Evolutionary conservation across 2,113 vertebrate species (phyloP).

Genomic region (Aspidoscelis tigris): DNA sequence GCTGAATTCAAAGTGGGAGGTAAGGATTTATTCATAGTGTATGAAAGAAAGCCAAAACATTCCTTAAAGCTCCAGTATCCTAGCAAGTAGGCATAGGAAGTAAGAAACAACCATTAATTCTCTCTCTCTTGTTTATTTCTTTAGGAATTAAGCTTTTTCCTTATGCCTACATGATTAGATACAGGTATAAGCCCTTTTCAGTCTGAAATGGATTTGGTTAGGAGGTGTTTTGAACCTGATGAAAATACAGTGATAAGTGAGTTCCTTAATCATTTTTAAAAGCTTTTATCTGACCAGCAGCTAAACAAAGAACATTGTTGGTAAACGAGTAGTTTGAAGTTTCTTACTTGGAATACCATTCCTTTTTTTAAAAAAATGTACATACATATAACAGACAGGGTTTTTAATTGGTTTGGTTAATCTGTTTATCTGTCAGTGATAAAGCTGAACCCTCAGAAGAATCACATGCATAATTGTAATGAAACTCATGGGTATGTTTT

Average conservation of each 20-base stretch:
- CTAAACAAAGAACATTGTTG: conserved; percentile 71
- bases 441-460: conserved; percentile 27
- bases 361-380: conserved; percentile 37
- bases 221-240: conserved; percentile 80
- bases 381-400: background rate
- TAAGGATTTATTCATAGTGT: conserved; percentile 69
- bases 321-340: conserved; percentile 55
- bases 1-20: conserved; percentile 71
- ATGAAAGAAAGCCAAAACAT: conserved; percentile 84
- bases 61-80: conserved; percentile 81
- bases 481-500: background rate
- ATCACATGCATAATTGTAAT: conserved; percentile 30
- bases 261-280: conserved; percentile 75
- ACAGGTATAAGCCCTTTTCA: conserved; percentile 80
- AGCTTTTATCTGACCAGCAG: conserved; percentile 80
- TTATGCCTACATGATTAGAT: conserved; percentile 82
- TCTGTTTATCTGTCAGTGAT: conserved; percentile 27
- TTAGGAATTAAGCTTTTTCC: conserved; percentile 70
- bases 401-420: conserved; percentile 20
- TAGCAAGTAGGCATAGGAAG: conserved; percentile 85
- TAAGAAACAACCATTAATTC: conserved; percentile 59
- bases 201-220: conserved; percentile 81
- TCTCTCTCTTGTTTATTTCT: conserved; percentile 26
- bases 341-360: conserved; percentile 32
- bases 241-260: conserved; percentile 88